Evolutionary conservation across 2,797 vertebrate genomes (phyloP).

Genomic region (Sebastolobus altivelis): DNA sequence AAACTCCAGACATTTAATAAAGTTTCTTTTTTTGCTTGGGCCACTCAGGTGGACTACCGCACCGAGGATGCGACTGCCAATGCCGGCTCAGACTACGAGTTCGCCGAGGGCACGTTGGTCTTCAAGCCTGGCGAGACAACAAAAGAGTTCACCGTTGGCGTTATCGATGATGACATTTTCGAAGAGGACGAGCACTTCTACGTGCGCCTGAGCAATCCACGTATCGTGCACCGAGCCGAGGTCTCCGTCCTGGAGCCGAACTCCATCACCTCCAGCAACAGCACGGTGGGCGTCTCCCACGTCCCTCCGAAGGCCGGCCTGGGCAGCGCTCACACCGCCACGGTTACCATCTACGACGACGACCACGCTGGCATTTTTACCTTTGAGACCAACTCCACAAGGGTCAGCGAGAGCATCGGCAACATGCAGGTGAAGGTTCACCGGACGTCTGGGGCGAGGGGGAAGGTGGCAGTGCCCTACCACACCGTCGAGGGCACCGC

Average conservation of each 20-base stretch:
- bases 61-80: slow-evolving; percentile 91
- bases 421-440: slow-evolving; percentile 86
- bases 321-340: slow-evolving; percentile 83
- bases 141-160: slow-evolving; percentile 89
- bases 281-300: slow-evolving; percentile 76
- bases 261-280: slow-evolving; percentile 82
- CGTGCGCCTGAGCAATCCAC: slow-evolving; percentile 88
- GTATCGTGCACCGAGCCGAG: slow-evolving; percentile 83
- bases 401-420: slow-evolving; percentile 87
- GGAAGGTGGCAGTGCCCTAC: slow-evolving; percentile 87
- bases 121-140: slow-evolving; percentile 89
- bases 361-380: slow-evolving; percentile 92
- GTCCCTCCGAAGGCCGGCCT: slow-evolving; percentile 84
- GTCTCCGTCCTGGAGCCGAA: slow-evolving; percentile 81
- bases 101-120: slow-evolving; percentile 89
- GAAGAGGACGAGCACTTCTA: slow-evolving; percentile 93
- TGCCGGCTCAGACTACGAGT: slow-evolving; percentile 91
- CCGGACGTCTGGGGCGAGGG: slow-evolving; percentile 86
- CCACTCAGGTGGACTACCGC: slow-evolving; percentile 87
- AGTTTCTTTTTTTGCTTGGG: slow-evolving; percentile 26
- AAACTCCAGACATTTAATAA: slow-evolving; percentile 49
- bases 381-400: slow-evolving; percentile 83
- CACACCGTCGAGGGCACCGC: slow-evolving; percentile 88
- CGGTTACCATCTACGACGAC: slow-evolving; percentile 91
- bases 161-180: slow-evolving; percentile 91